These are phyloP conservation scores for Solen grandis DNA, from an alignment of 1,140 invertebrate species.

Conservation along the genomic window DNA sequence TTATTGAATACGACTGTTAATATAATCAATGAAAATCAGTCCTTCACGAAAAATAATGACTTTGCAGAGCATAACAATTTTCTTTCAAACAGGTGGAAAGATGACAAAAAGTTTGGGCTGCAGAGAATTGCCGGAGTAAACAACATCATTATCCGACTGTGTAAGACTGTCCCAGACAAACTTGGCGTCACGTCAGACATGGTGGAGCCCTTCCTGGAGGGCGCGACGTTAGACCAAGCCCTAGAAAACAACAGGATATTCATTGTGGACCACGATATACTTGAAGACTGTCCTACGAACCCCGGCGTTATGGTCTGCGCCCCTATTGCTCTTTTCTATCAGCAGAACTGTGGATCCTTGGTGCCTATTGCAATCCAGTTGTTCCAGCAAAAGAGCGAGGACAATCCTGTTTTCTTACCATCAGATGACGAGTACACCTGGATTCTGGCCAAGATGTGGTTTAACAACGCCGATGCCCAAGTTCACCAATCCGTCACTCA, in stretches of 20 bases:
- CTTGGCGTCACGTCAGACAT: slow-evolving; percentile 30
- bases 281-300: neutral
- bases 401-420: slow-evolving; percentile 81
- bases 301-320: slow-evolving; percentile 68
- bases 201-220: slow-evolving; percentile 30
- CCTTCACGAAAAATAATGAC: too few species aligned
- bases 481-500: slow-evolving; percentile 80
- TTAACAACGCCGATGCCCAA: too few species aligned
- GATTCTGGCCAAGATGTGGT: slow-evolving; percentile 82
- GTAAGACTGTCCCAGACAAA: slow-evolving; percentile 34
- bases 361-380: slow-evolving; percentile 81
- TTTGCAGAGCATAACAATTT: too few species aligned
- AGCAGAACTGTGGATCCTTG: slow-evolving; percentile 73
- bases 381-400: slow-evolving; percentile 70
- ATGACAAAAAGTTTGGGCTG: slow-evolving; percentile 35
- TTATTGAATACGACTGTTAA: neutral
- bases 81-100: slow-evolving; percentile 31
- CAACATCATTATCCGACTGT: slow-evolving; percentile 28
- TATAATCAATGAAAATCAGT: neutral
- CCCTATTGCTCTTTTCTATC: slow-evolving; percentile 80
- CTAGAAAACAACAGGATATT: slow-evolving; percentile 10
- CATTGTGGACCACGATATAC: slow-evolving; percentile 15
- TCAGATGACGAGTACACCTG: slow-evolving; percentile 80
- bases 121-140: slow-evolving; percentile 37
- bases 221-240: neutral